Evolutionary conservation across 2,113 vertebrate species (phyloP), one percentile per base, ranked within the genome.

Genomic region (Cyrtonyx montezumae): DNA sequence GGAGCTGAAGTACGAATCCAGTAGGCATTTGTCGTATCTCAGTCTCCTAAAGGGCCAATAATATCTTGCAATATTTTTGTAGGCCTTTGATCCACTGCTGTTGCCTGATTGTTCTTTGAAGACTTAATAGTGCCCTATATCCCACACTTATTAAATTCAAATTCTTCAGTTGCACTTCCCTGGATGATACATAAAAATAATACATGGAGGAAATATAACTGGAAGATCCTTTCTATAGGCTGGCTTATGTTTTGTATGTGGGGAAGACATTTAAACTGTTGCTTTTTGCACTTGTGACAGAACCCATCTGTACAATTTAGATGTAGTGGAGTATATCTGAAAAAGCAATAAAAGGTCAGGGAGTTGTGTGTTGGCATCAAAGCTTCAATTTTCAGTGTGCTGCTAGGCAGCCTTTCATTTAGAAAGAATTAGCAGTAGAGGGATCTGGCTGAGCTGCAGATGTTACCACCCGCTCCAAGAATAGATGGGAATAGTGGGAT

Each of bases 121-220:
- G 94, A 88, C 87, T 93, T 90, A 85, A 94, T 75, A 86, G 84
- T 4, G 1, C 76, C 62, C 94, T 65, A 28, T 95, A 94, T 93
- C 95, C 95, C n/a, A 0, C 79, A 34, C 88, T 94, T 94, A 95
- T 95, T 96, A 94, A 96, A 95, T 91, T 96, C 69, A 68, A 94
- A 91, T 94, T 95, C 93, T 96, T 85, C 91, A 49, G 73, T 93
- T 79, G 56, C 71, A 8, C 85, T 96, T 94, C 79, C 79, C 87
- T 95, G 82, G 90, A 90, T 94, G 94, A 95, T 88, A 53, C 92
- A 93, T 96, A 94, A 96, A 96, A 96, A 95, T 77, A 95, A 91
- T 79, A 94, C 88, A 73, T 92, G 93, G 88, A 93, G 95, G 94
- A 95, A 95, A 95, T 94, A 59, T 70, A 92, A 75, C 70, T 91